Conservation (phyloP, 2,113 vertebrate genomes). For the Coryphaenoides rupestris region DNA sequence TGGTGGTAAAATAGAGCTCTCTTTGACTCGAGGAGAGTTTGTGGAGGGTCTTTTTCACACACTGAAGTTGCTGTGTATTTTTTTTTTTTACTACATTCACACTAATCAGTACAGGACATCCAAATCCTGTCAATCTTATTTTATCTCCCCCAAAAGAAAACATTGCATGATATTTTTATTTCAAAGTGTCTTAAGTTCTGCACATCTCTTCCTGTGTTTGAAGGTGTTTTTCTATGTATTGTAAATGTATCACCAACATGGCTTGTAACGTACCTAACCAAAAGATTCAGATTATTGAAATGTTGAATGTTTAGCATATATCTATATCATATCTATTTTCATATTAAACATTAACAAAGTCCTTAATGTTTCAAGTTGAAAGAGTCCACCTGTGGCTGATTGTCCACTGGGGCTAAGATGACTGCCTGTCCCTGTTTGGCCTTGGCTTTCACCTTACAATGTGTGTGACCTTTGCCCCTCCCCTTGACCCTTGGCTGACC, state of each 20-base stretch:
- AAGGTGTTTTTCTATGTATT: neutral
- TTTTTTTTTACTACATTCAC: no score
- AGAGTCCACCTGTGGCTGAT: constrained; percentile 97
- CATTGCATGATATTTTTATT: no score
- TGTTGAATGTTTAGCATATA: constrained; percentile 59
- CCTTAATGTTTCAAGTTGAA: constrained; percentile 99
- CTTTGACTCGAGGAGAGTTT: no score
- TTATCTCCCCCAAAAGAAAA: no score
- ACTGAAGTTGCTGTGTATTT: no score
- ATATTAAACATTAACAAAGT: constrained; percentile 99
- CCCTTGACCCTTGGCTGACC: constrained; percentile 99
- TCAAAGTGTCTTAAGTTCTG: no score
- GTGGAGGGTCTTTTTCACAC: no score
- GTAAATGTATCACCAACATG: constrained; percentile 9
- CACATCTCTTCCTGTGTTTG: no score
- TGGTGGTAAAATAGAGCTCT: no score
- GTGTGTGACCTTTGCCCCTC: constrained; percentile 99
- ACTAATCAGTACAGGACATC: no score
- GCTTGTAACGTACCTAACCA: constrained; percentile 24
- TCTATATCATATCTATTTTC: constrained; percentile 82
- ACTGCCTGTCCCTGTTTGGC: constrained; percentile 99
- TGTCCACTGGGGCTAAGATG: constrained; percentile 99
- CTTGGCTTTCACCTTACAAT: constrained; percentile 99
- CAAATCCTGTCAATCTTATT: no score
- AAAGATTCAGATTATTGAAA: constrained; percentile 37